These are phyloP conservation scores for Cyrtodaria siliqua DNA, from an alignment of 2,888 invertebrate species.

Conservation along the genomic window DNA sequence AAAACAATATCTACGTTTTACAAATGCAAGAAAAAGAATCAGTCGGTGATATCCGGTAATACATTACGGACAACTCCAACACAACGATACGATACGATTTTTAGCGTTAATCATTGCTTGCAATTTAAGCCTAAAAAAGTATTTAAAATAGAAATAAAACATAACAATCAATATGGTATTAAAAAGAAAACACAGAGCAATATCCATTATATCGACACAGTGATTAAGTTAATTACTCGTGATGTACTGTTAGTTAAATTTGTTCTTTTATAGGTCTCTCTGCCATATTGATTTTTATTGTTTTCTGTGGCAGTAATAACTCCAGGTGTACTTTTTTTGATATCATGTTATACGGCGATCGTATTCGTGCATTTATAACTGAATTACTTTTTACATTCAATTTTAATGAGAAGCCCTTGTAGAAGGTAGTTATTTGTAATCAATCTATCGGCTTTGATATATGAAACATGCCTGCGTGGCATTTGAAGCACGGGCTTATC, in stretches of 20 bases:
- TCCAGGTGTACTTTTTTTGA: conserved; percentile 2
- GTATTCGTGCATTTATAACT: background rate
- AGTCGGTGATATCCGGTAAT: too few relatives aligned
- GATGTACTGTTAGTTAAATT: conserved; percentile 4
- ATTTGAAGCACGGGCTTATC: conserved; percentile 20
- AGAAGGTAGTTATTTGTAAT: conserved; percentile 8
- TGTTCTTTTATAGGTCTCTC: background rate
- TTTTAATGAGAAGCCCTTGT: background rate
- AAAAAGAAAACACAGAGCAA: too few relatives aligned
- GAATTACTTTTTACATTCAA: conserved; percentile 1
- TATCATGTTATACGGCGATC: conserved; percentile 8
- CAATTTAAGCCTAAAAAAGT: too few relatives aligned
- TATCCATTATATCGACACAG: background rate
- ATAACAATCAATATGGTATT: too few relatives aligned
- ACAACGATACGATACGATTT: too few relatives aligned
- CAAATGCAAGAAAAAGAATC: too few relatives aligned
- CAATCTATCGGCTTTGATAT: conserved; percentile 22
- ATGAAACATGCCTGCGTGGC: conserved; percentile 19
- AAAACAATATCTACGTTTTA: too few relatives aligned
- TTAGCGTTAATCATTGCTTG: too few relatives aligned
- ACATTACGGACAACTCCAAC: too few relatives aligned
- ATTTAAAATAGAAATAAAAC: too few relatives aligned
- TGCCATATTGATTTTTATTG: background rate
- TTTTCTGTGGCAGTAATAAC: background rate
- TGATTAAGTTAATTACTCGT: conserved; percentile 6